A percentile compares a stretch with the other conserved stretches of the same genome.
These are phyloP conservation scores for Karalla daura DNA, from an alignment of 2,797 vertebrate genomes.

Conservation along the genomic window DNA sequence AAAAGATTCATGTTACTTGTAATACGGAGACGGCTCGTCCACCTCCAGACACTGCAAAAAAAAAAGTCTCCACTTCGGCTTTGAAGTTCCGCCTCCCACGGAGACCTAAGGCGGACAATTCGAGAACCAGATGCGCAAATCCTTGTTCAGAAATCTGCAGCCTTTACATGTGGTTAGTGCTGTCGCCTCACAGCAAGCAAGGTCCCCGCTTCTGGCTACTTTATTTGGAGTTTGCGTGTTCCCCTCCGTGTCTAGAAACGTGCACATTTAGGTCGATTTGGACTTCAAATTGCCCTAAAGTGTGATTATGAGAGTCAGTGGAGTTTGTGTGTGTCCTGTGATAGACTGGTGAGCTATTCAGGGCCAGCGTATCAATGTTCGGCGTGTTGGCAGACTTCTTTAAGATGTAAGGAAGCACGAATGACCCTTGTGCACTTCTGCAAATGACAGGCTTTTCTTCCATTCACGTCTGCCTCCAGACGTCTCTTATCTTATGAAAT, in stretches of 20 bases:
- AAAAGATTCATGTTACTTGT: constrained; percentile 45
- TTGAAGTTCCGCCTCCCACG: background rate
- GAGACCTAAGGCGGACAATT: background rate
- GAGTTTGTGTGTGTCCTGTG: too few species aligned
- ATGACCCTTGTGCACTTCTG: background rate
- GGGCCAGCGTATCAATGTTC: too few species aligned
- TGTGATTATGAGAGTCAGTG: too few species aligned
- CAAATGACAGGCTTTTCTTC: background rate
- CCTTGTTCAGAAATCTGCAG: background rate
- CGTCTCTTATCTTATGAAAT: background rate
- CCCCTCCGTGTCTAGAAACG: too few species aligned
- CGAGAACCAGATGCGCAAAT: background rate
- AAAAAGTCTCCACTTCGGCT: background rate
- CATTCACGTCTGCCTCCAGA: background rate
- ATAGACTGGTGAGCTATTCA: too few species aligned
- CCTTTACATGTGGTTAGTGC: too few species aligned
- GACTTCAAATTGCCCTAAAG: too few species aligned
- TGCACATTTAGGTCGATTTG: too few species aligned
- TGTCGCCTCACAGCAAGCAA: too few species aligned
- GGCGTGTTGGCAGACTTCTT: background rate
- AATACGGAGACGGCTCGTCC: background rate
- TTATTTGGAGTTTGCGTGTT: too few species aligned
- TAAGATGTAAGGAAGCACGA: background rate
- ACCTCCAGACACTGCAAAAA: constrained; percentile 21
- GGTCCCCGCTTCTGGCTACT: too few species aligned